Base-by-base conservation (phyloP, 2,113 vertebrate genomes). In the Malurus melanocephalus region DNA sequence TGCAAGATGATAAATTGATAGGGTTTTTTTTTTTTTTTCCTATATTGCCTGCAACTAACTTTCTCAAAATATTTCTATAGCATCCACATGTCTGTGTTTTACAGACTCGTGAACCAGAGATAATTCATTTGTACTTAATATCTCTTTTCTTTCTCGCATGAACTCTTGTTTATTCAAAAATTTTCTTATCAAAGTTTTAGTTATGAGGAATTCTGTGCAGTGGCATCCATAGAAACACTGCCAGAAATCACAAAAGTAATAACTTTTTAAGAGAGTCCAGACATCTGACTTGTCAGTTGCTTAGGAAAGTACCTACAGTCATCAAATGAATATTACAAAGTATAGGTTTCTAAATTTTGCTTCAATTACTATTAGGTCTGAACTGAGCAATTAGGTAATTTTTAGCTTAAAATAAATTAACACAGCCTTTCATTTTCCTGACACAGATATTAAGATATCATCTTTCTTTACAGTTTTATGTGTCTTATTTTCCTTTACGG, bases 21-120 rank as follows among this genome's bases (percentile, higher is more conserved):
- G 5, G 4, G 9, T 0, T 5, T 45, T 42, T 48, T 45, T 0
- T 5, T 45, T 42, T 48, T 45, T 48, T 10, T 3, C 28, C 38
- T 52, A 13, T 35, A 10, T 51, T 78, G 5, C 11, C 32, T 79
- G 10, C 28, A 80, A 46, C 7, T 46, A n/a, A 16, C 11, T 65
- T 73, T 73, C 30, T 60, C 11, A 74, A 52, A 85, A 61, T 3
- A 48, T 64, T 46, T 65, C 6, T 35, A 42, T 68, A 81, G 18
- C 40, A 62, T 68, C 65, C 10, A 45, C 16, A 59, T 23, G 11
- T 69, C 56, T 56, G 8, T 8, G 60, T 23, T 46, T 80, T 42
- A 49, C 33, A 38, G 15, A 38, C 3, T 67, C 9, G 40, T 42
- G 10, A 40, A 40, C 16, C 13, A 62, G 20, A 53, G 13, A 27